Percentiles rank a stretch among this genome's conserved stretches.
These are phyloP conservation scores for Megalops atlanticus DNA, from an alignment of 2,113 vertebrate genomes.

Conservation along the genomic window DNA sequence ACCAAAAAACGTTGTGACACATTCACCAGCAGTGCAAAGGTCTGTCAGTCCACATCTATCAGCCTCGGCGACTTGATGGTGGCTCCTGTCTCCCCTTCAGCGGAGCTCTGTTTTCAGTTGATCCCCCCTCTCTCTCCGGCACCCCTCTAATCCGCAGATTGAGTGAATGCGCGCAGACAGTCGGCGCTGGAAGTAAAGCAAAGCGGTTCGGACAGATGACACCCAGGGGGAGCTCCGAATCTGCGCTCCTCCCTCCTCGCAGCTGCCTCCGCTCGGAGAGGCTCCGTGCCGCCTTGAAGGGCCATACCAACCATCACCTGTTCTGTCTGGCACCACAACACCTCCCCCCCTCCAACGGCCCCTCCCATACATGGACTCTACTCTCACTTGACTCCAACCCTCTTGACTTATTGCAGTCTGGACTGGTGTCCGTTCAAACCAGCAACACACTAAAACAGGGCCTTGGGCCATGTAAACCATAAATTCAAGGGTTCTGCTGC, in stretches of 20 bases:
- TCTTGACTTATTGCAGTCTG: too few species aligned
- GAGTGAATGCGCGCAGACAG: constrained; percentile 42
- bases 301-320: not conserved
- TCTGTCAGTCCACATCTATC: constrained; percentile 52
- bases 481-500: too few species aligned
- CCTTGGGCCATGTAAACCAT: too few species aligned
- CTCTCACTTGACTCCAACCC: too few species aligned
- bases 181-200: constrained; percentile 36
- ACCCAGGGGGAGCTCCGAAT: constrained; percentile 33
- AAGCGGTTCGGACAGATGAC: constrained; percentile 50
- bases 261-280: not conserved
- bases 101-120: constrained; percentile 48
- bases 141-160: constrained; percentile 56
- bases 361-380: too few species aligned
- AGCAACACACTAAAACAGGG: too few species aligned
- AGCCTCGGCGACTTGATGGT: constrained; percentile 36
- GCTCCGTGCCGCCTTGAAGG: not conserved
- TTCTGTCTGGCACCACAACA: not conserved
- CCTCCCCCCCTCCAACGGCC: not conserved
- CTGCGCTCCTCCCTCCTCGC: constrained; percentile 21
- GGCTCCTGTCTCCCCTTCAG: constrained; percentile 32
- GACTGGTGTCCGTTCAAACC: too few species aligned
- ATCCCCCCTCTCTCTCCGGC: constrained; percentile 41
- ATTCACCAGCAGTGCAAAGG: not conserved
- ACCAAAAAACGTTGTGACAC: not conserved